Conservation (phyloP, 2,888 invertebrate genomes). For the Biston stratarius region DNA sequence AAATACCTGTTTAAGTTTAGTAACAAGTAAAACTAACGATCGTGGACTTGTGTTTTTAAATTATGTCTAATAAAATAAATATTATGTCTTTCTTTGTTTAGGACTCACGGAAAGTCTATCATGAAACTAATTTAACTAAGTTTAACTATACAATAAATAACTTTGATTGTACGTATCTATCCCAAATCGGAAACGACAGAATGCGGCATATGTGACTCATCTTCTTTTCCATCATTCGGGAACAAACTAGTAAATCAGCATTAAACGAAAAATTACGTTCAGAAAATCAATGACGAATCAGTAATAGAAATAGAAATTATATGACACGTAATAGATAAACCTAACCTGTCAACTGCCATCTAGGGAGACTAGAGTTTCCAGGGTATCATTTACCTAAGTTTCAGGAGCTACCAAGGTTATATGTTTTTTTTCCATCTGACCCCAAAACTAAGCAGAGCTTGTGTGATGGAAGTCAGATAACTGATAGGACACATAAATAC, state of each 20-base stretch:
- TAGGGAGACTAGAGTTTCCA: not conserved
- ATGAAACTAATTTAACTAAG: too few relatives aligned
- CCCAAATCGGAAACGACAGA: not conserved
- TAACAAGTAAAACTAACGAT: too few relatives aligned
- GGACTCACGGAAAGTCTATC: not conserved
- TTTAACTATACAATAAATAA: not conserved
- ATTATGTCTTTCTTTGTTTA: not conserved
- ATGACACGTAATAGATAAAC: constrained; percentile 30
- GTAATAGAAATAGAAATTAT: too few relatives aligned
- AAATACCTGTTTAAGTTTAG: too few relatives aligned
- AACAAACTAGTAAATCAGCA: not conserved
- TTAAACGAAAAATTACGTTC: not conserved
- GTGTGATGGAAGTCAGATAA: too few relatives aligned
- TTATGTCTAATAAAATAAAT: not conserved
- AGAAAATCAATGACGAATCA: too few relatives aligned
- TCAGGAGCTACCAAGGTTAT: not conserved
- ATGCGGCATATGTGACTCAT: constrained; percentile 9
- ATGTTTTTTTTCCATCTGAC: too few relatives aligned
- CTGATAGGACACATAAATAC: too few relatives aligned
- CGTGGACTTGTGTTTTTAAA: too few relatives aligned
- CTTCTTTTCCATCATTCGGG: not conserved
- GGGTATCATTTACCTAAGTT: not conserved
- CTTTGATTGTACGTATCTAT: constrained; percentile 1
- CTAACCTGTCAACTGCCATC: constrained; percentile 31
- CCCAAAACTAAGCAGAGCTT: too few relatives aligned